Evolutionary conservation across 2,797 vertebrate genomes (phyloP).

Genomic region (Masticophis lateralis): DNA sequence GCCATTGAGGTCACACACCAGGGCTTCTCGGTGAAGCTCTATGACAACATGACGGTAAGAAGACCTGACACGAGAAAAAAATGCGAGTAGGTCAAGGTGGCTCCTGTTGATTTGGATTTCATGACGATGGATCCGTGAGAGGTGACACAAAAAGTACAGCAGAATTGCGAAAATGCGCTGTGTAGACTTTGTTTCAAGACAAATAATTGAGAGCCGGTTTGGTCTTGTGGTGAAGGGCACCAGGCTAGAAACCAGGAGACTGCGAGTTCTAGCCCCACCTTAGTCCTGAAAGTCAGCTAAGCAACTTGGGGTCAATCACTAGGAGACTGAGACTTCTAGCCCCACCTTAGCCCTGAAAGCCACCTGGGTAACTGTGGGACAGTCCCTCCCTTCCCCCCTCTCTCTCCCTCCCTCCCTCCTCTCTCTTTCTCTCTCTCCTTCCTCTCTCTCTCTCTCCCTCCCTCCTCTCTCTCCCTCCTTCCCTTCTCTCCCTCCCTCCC

Average conservation of each 20-base stretch:
- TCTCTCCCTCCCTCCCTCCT: too few relatives aligned
- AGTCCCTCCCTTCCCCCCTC: too few relatives aligned
- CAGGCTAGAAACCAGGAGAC: neutral
- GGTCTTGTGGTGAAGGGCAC: neutral
- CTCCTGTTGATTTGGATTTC: neutral
- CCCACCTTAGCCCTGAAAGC: too few relatives aligned
- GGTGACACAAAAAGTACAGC: neutral
- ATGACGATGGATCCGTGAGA: neutral
- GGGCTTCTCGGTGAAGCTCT: slow-evolving; percentile 74
- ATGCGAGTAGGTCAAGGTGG: neutral
- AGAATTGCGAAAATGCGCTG: neutral
- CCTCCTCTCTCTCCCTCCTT: too few relatives aligned
- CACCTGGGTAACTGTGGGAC: too few relatives aligned
- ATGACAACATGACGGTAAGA: slow-evolving; percentile 85
- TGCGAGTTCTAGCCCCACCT: neutral
- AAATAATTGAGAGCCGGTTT: neutral
- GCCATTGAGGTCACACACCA: slow-evolving; percentile 81
- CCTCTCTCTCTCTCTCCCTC: too few relatives aligned
- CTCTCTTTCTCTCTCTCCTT: too few relatives aligned
- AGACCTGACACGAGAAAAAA: neutral
- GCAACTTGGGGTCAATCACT: too few relatives aligned
- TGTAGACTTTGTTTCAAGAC: neutral
- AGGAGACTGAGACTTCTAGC: too few relatives aligned
- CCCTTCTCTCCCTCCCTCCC: too few relatives aligned
- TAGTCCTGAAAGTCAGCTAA: too few relatives aligned